Percentiles rank a stretch among this genome's conserved stretches.
Evolutionary conservation across 1,140 invertebrate species (phyloP).

Genomic region (Drosophila leontia): DNA sequence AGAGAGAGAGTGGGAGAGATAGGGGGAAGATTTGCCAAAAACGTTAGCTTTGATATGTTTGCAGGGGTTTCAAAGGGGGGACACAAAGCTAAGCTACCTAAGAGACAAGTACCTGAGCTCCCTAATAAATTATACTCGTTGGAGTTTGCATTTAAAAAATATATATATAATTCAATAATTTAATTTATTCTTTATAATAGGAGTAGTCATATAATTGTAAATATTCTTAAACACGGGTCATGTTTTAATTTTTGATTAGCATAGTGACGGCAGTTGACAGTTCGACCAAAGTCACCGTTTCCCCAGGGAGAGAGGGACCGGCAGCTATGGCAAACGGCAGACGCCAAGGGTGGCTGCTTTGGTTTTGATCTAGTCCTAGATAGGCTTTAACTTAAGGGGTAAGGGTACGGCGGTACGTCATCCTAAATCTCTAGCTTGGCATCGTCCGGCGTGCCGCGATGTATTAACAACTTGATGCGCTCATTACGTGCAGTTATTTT

Average conservation of each 20-base stretch:
- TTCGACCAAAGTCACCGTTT: conserved; percentile 19
- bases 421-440: conserved; percentile 81
- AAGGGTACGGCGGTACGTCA: conserved; percentile 57
- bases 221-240: conserved; percentile 74
- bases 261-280: conserved; percentile 53
- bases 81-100: conserved; percentile 37
- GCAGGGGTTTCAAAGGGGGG: conserved; percentile 54
- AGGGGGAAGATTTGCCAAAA: conserved; percentile 84
- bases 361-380: conserved; percentile 68
- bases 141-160: conserved; percentile 56
- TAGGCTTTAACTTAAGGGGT: conserved; percentile 57
- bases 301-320: conserved; percentile 28
- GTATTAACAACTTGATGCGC: conserved; percentile 93
- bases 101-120: conserved; percentile 16
- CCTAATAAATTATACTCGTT: conserved; percentile 37
- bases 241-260: conserved; percentile 44
- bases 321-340: conserved; percentile 26
- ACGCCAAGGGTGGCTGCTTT: conserved; percentile 70
- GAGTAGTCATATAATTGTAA: conserved; percentile 31
- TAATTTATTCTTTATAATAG: conserved; percentile 57
- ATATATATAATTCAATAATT: conserved; percentile 68
- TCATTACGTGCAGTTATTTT: conserved; percentile 94
- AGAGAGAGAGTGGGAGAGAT: conserved; percentile 71
- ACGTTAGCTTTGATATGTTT: conserved; percentile 79
- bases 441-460: conserved; percentile 92